Evolutionary conservation across 2,797 vertebrate genomes (phyloP), one percentile per base, ranked within the genome.

Genomic region (Mus caroli): DNA sequence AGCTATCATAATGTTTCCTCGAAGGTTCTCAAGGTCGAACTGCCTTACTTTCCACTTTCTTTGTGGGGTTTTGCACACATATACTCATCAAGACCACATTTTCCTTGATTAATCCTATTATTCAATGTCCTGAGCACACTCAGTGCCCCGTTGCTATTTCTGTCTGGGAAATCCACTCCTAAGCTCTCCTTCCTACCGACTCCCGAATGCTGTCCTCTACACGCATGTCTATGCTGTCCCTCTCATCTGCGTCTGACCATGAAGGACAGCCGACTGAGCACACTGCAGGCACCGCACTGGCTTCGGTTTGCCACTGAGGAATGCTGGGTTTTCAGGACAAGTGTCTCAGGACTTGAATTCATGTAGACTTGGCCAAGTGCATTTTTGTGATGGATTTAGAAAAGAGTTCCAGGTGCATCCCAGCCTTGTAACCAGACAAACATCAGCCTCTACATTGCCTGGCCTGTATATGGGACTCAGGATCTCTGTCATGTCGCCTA

Each of bases 161-260:
- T 15, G 0, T 46, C 64, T 52, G 11, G 37, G 13, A 64, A 67
- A 37, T 34, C 37, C 54, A 34, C 5, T 3, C 40, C 88, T 1
- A 28, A 10, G 75, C 8, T 3, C 67, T 40, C 37, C 34, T 13
- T 40, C 22, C 52, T 40, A 1, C 31, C 12, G 31, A 26, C 37
- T 24, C 7, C 20, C 1, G 8, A 26, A 2, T 24, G 37, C 2
- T 54, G 26, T 40, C 17, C 6, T 52, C 28, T 80, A 12, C 11
- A 7, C 3, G 4, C 22, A 6, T 1, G 6, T 26, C n/a, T 22
- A 4, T 19, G 0, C 1, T 19, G 22, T 28, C 0, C 34, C n/a
- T 34, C 3, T n/a, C 56, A 14, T 76, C 5, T 19, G 9, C 3
- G 19, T 9, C 54, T 17, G 31, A 3, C 6, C 14, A 2, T 4